These are phyloP conservation scores for Melipona quadrifasciata DNA, from an alignment of 1,140 invertebrate species.

Conservation along the genomic window DNA sequence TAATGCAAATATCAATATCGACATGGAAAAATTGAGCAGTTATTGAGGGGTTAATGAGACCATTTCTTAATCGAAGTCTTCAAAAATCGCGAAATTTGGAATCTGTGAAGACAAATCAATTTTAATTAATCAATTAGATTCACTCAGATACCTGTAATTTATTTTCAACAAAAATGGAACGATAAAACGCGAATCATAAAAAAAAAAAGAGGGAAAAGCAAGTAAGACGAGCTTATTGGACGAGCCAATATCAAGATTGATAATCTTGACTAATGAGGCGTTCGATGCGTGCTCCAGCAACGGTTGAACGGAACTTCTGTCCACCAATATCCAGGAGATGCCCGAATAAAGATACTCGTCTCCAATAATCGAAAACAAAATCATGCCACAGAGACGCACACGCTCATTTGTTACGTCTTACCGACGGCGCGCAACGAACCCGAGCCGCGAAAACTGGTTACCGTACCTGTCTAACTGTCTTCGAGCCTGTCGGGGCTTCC, in stretches of 20 bases:
- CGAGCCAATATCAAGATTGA: background rate
- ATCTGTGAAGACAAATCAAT: no score
- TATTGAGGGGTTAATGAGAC: no score
- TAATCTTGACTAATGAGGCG: background rate
- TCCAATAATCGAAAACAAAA: background rate
- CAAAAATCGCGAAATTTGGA: no score
- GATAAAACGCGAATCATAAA: no score
- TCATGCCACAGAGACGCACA: background rate
- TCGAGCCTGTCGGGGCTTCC: background rate
- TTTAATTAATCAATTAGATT: background rate
- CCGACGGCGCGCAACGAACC: no score
- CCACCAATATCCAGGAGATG: background rate
- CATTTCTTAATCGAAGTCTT: background rate
- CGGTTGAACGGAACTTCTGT: background rate
- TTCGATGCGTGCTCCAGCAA: background rate
- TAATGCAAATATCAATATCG: no score
- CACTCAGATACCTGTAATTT: background rate
- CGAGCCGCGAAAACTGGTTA: background rate
- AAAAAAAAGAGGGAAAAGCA: background rate
- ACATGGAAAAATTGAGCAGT: no score
- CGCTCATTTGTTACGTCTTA: background rate
- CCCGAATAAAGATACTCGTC: slow-evolving; percentile 5
- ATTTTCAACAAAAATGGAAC: background rate
- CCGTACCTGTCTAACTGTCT: slow-evolving; percentile 9
- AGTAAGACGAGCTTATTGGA: no score